Evolutionary conservation across 2,797 vertebrate genomes (phyloP).

Genomic region (Smutsia temminckii): DNA sequence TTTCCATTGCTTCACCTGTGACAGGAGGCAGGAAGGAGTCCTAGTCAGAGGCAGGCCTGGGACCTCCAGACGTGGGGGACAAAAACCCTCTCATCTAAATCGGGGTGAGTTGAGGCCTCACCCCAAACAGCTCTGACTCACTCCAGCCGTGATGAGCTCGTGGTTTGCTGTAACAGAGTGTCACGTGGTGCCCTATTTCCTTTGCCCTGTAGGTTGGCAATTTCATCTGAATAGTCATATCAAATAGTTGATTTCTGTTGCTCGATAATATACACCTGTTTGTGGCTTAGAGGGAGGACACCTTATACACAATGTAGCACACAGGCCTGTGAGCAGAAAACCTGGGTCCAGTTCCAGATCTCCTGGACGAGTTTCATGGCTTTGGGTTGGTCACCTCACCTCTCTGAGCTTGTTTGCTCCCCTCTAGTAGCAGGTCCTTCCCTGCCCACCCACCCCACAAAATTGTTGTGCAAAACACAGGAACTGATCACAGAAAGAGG

Average conservation of each 20-base stretch:
- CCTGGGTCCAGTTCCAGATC: background rate
- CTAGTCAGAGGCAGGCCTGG: background rate
- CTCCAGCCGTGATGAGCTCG: background rate
- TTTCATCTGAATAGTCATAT: background rate
- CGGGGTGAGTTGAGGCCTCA: background rate
- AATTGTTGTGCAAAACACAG: background rate
- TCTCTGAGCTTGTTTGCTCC: background rate
- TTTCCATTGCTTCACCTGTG: background rate
- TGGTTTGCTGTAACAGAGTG: background rate
- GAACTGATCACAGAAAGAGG: background rate
- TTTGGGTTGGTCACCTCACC: background rate
- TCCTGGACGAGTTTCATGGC: background rate
- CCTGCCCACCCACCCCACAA: background rate
- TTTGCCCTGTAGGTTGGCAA: background rate
- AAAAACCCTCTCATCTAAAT: background rate
- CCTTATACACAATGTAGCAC: background rate
- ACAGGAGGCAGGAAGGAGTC: background rate
- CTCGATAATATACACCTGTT: background rate
- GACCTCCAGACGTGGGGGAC: background rate
- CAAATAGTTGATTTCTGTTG: background rate
- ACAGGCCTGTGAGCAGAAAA: background rate
- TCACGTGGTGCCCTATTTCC: fast-evolving
- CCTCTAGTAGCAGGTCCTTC: background rate
- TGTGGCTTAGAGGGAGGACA: background rate
- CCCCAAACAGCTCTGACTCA: no score